Base-by-base conservation (phyloP, 2,888 invertebrate genomes). In the Amphipoea lucens region DNA sequence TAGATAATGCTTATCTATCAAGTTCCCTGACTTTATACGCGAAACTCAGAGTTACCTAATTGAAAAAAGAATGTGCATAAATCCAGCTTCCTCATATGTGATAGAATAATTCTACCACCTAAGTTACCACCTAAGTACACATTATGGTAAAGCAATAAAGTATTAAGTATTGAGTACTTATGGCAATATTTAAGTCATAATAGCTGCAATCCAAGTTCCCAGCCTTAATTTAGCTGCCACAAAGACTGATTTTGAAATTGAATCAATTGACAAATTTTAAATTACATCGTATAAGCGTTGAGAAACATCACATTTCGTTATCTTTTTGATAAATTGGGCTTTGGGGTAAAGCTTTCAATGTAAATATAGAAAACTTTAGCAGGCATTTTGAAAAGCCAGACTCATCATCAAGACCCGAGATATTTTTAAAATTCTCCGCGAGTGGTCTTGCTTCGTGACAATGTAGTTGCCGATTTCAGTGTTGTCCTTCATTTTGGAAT, bases 401-500 rank as follows among this genome's bases (percentile, higher is more conserved):
- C 87, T 92, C 91, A 90, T 90, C 90, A 88, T 89, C 88, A 91
- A 89, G 89, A 88, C 77, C 76, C 74, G 74, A 74, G 65, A 69
- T 82, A 79, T 78, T 77, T 90, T 87, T 84, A 87, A 91, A 91
- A 89, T 83, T 89, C 91, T 89, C 82, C 90, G 90, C 91, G 91
- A 90, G 87, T 89, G 94, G 95, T 96, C 95, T 96, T 96, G 97
- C 97, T 96, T 96, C 97, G 97, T 97, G 97, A 97, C 97, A 97
- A 97, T 97, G 97, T 96, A 96, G 96, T 96, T 97, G 96, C 96
- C 94, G 94, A 94, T 94, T 90, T 96, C 91, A 92, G 94, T 96
- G 96, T 96, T 93, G 93, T 94, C 91, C 91, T 91, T 93, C 84
- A 90, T 93, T 85, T 93, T 94, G 95, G 96, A 96, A 96, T 96